These are phyloP conservation scores for Petrolisthes manimaculis DNA, from an alignment of 2,888 invertebrate genomes.

Conservation along the genomic window DNA sequence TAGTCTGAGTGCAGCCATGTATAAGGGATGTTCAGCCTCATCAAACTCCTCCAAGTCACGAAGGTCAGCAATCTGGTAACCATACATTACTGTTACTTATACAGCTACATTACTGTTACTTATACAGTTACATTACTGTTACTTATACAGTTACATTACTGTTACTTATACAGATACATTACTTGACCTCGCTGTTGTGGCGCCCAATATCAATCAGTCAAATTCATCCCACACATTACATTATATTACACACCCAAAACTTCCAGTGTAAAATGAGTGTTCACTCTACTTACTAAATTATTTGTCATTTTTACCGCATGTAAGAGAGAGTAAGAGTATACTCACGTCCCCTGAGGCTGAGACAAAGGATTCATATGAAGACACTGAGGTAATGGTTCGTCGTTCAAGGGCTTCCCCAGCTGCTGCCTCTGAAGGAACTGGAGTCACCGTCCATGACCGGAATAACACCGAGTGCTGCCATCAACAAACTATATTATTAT, in stretches of 20 bases:
- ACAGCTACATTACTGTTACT: too few relatives aligned
- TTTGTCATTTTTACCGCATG: too few relatives aligned
- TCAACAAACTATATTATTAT: too few relatives aligned
- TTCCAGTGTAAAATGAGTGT: background rate
- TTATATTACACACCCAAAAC: too few relatives aligned
- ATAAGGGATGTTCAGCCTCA: slow-evolving; percentile 83
- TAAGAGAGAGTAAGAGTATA: slow-evolving; percentile 4
- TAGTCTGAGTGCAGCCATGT: slow-evolving; percentile 86
- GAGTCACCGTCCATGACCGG: slow-evolving; percentile 77
- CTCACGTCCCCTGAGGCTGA: slow-evolving; percentile 85
- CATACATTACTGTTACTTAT: background rate
- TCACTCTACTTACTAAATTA: background rate
- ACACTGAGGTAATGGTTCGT: slow-evolving; percentile 74
- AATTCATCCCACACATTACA: too few relatives aligned
- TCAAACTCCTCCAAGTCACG: slow-evolving; percentile 88
- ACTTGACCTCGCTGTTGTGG: too few relatives aligned
- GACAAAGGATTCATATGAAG: slow-evolving; percentile 94
- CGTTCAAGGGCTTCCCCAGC: slow-evolving; percentile 36
- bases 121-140: too few relatives aligned
- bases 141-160: too few relatives aligned
- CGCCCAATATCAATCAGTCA: too few relatives aligned
- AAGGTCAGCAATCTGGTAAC: slow-evolving; percentile 83
- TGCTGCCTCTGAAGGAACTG: slow-evolving; percentile 46
- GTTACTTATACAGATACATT: too few relatives aligned
- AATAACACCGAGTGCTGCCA: slow-evolving; percentile 86